These are phyloP conservation scores for Cololabis saira DNA, from an alignment of 2,113 vertebrate species.

Conservation along the genomic window DNA sequence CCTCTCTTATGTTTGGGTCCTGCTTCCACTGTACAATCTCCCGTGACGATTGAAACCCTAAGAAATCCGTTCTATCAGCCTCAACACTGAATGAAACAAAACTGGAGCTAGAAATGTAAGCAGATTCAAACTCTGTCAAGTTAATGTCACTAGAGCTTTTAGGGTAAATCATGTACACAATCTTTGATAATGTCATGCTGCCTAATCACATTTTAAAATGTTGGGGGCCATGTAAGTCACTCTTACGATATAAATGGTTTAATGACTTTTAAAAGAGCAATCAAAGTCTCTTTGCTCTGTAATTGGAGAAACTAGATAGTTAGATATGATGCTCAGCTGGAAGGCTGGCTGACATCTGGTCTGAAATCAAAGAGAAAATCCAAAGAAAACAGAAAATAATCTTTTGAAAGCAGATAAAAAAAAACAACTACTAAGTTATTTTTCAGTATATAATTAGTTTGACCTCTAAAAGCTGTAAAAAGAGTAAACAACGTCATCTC, in stretches of 20 bases:
- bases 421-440: not conserved
- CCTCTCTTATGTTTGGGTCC: no score
- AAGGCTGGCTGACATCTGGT: constrained; percentile 16
- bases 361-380: not conserved
- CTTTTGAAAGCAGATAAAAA: not conserved
- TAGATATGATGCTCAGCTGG: not conserved
- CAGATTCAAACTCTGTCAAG: constrained; percentile 20
- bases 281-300: constrained; percentile 4
- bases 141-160: constrained; percentile 64
- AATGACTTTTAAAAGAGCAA: constrained; percentile 43
- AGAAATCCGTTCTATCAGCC: constrained; percentile 35
- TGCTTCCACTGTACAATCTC: no score
- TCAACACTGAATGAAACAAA: constrained; percentile 44
- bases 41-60: constrained; percentile 31
- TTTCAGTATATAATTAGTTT: not conserved
- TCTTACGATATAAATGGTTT: constrained; percentile 22
- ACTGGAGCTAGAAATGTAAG: constrained; percentile 58
- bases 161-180: constrained; percentile 13
- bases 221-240: constrained; percentile 40
- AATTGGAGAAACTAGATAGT: constrained; percentile 12
- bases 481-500: not conserved
- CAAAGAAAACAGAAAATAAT: not conserved
- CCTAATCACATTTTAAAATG: constrained; percentile 60
- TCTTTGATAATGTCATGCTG: constrained; percentile 58
- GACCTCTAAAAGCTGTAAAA: not conserved